Conservation (phyloP, 1,140 invertebrate genomes). For the Bombus difficillimus region DNA sequence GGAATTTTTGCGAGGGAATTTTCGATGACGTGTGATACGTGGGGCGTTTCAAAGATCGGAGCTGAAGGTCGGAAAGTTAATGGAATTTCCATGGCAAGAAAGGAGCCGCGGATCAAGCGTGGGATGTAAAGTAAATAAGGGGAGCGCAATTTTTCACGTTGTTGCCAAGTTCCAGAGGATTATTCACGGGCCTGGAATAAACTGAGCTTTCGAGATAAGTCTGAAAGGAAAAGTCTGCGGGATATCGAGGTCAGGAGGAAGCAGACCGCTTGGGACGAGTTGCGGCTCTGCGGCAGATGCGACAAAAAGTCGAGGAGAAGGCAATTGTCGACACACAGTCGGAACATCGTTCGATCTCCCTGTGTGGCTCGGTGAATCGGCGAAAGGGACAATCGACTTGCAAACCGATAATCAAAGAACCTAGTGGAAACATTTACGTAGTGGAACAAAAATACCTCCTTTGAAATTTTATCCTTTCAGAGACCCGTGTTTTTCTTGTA, state of each 20-base stretch:
- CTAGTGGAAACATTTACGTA: neutral
- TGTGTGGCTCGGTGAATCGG: neutral
- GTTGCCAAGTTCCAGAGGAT: neutral
- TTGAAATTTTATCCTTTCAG: neutral
- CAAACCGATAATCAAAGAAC: neutral
- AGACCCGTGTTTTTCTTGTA: neutral
- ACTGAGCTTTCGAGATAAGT: conserved; percentile 7
- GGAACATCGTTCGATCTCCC: too few relatives aligned
- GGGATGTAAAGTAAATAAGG: neutral
- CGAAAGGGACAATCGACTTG: conserved; percentile 16
- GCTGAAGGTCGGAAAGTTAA: conserved; percentile 1
- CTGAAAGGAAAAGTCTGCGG: conserved; percentile 5
- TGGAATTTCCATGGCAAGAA: conserved; percentile 16
- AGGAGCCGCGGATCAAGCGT: neutral
- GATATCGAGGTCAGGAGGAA: conserved; percentile 18
- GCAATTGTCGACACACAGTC: neutral
- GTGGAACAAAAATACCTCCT: neutral
- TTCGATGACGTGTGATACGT: neutral
- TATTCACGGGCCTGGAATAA: neutral
- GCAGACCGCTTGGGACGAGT: neutral
- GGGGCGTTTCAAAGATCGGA: neutral
- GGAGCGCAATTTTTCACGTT: conserved; percentile 16
- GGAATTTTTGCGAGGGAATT: neutral
- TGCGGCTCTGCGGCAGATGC: neutral
- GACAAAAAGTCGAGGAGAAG: neutral